Evolutionary conservation across 2,113 vertebrate genomes (phyloP).

Genomic region (Neotragus pygmaeus): DNA sequence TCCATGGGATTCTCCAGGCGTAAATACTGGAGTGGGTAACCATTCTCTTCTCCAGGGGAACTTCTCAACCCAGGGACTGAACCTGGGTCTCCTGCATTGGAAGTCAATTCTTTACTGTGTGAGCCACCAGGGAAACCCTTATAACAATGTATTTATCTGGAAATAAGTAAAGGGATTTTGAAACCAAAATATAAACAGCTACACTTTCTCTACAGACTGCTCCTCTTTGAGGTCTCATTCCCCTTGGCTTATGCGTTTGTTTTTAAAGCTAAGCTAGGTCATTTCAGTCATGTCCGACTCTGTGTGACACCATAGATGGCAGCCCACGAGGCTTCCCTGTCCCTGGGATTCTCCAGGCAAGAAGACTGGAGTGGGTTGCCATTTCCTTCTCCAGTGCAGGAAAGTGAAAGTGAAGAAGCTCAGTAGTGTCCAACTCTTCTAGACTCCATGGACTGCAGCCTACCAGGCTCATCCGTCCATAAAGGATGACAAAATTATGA

Average conservation of each 20-base stretch:
- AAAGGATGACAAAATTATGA: background rate
- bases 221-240: background rate
- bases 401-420: no score
- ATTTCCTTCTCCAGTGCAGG: no score
- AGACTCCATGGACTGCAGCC: no score
- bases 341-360: no score
- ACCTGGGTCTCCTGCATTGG: background rate
- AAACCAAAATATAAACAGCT: background rate
- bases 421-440: no score
- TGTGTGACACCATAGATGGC: no score
- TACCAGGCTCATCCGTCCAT: no score
- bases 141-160: background rate
- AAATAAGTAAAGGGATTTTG: background rate
- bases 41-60: background rate
- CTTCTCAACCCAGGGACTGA: background rate
- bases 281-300: no score
- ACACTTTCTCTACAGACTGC: background rate
- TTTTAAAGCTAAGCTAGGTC: background rate
- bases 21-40: background rate
- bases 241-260: background rate
- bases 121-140: background rate
- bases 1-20: background rate
- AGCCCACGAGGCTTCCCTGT: no score
- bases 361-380: no score
- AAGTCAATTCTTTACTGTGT: background rate